A percentile compares a stretch with the other conserved stretches of the same genome.
Conservation (phyloP, 1,140 invertebrate species). For the Battus philenor region DNA sequence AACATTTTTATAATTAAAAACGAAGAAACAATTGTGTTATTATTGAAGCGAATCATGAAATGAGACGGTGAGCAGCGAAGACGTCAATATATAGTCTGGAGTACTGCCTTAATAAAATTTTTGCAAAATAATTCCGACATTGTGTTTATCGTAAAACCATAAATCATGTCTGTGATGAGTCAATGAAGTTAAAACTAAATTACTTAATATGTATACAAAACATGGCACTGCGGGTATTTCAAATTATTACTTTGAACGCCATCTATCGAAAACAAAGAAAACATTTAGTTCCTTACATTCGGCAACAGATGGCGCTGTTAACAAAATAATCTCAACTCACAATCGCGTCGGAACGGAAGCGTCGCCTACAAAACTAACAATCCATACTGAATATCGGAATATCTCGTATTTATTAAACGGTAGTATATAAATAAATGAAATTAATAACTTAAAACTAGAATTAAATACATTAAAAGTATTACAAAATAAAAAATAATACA, state of each 20-base stretch:
- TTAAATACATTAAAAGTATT: conserved; percentile 72
- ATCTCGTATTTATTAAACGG: conserved; percentile 72
- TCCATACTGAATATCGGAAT: conserved; percentile 65
- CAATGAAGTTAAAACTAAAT: no score
- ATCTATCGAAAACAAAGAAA: conserved; percentile 22
- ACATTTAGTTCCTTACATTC: conserved; percentile 22
- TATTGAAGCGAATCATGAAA: no score
- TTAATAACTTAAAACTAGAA: conserved; percentile 57
- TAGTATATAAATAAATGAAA: conserved; percentile 73
- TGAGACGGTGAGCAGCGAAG: no score
- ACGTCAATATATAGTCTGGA: no score
- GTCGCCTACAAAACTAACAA: conserved; percentile 52
- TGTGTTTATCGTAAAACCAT: no score
- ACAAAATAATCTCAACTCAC: conserved; percentile 70
- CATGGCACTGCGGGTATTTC: conserved; percentile 39
- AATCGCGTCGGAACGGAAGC: conserved; percentile 62
- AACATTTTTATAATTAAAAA: no score
- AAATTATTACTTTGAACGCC: conserved; percentile 28
- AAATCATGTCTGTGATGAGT: no score
- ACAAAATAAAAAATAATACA: conserved; percentile 75
- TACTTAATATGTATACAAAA: conserved; percentile 18
- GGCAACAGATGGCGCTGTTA: conserved; percentile 39
- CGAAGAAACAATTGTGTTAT: no score
- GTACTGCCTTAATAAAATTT: no score
- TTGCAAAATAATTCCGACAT: no score